phyloP scores from a whole-genome alignment of 2,888 invertebrate species.

The Slavum lentiscoides region DNA sequence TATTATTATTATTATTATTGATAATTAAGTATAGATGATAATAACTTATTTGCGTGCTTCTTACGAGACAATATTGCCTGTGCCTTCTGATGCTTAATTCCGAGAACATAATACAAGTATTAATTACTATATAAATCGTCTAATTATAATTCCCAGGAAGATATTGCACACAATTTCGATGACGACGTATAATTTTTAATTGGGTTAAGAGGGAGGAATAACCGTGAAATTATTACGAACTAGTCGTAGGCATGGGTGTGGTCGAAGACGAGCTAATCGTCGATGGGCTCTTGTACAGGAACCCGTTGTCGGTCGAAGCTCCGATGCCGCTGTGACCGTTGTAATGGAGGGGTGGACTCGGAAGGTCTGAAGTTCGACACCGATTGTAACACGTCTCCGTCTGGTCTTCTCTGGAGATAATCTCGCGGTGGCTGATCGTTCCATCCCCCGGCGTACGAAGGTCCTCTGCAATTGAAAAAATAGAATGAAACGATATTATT shows the following conservation, averaged over 20 bases:
- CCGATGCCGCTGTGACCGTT: constrained; percentile 58
- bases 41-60: too few relatives aligned
- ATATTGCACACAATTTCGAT: too few relatives aligned
- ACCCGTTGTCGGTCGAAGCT: constrained; percentile 56
- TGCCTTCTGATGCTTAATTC: too few relatives aligned
- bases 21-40: too few relatives aligned
- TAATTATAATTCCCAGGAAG: too few relatives aligned
- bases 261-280: constrained; percentile 13
- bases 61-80: too few relatives aligned
- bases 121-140: too few relatives aligned
- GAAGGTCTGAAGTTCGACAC: constrained; percentile 17
- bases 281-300: constrained; percentile 27
- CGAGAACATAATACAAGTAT: too few relatives aligned
- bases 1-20: too few relatives aligned
- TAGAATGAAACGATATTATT: too few relatives aligned
- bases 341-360: constrained; percentile 49
- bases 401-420: constrained; percentile 40
- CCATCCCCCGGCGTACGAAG: constrained; percentile 13
- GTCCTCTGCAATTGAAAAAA: not conserved
- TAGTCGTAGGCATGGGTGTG: constrained; percentile 30
- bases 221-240: not conserved
- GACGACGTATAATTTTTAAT: too few relatives aligned
- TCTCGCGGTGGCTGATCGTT: constrained; percentile 17
- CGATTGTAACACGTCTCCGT: constrained; percentile 35
- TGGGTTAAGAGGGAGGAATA: not conserved